phyloP scores from a whole-genome alignment of 2,888 invertebrate genomes.

The Barypeithes pellucidus region DNA sequence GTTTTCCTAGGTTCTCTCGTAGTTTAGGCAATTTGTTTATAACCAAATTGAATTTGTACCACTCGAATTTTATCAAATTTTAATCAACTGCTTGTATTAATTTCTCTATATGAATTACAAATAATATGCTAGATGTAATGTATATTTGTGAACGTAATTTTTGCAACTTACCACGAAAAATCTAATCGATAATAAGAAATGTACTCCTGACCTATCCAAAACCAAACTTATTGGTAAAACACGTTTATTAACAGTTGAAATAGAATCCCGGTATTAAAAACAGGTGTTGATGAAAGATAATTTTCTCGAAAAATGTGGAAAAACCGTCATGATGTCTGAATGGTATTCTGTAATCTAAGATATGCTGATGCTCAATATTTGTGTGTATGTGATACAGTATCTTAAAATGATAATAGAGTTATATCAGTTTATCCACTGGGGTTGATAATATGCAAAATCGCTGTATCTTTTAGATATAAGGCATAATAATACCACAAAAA shows the following conservation, averaged over 20 bases:
- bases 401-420: constrained; percentile 60
- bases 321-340: constrained; percentile 58
- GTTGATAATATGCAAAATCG: constrained; percentile 60
- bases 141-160: background rate
- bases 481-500: constrained; percentile 59
- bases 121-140: no score
- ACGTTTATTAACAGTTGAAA: background rate
- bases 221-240: background rate
- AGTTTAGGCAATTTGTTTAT: no score
- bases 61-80: no score
- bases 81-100: no score
- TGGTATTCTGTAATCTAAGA: constrained; percentile 70
- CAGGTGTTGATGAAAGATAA: constrained; percentile 49
- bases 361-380: constrained; percentile 59
- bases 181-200: background rate
- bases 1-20: no score
- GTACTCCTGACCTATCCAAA: constrained; percentile 4
- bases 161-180: constrained; percentile 6
- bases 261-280: constrained; percentile 1
- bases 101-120: no score
- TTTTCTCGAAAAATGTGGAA: constrained; percentile 49
- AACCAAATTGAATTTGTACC: no score
- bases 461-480: constrained; percentile 60
- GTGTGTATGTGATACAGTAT: constrained; percentile 58
- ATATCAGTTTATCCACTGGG: constrained; percentile 62